Conservation (phyloP, 2,888 invertebrate genomes). For the Leptinotarsa peninsularis region DNA sequence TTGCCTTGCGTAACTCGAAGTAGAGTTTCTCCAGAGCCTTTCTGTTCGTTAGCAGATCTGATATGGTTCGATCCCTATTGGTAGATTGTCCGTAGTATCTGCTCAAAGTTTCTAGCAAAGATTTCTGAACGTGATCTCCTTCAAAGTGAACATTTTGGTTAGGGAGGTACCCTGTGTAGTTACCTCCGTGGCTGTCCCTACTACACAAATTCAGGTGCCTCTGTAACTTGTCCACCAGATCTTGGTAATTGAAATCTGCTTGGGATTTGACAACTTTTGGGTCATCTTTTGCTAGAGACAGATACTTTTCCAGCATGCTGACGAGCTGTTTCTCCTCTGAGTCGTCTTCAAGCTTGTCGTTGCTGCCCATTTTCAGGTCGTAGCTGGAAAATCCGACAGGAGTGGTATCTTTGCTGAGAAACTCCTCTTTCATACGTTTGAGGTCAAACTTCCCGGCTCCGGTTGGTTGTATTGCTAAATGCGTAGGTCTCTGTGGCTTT, state of each 20-base stretch:
- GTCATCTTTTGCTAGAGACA: conserved; percentile 68
- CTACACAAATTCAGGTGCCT: conserved; percentile 67
- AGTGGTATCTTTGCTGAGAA: conserved; percentile 70
- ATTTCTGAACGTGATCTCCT: conserved; percentile 71
- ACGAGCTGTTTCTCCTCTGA: conserved; percentile 72
- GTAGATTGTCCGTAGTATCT: conserved; percentile 76
- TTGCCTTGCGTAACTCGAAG: conserved; percentile 78
- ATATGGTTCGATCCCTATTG: conserved; percentile 77
- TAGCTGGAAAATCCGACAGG: conserved; percentile 45
- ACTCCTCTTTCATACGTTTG: conserved; percentile 76
- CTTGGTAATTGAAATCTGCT: conserved; percentile 71
- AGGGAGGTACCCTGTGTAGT: conserved; percentile 33
- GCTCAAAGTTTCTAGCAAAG: conserved; percentile 75
- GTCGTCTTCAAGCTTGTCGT: conserved; percentile 49
- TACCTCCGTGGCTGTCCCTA: conserved; percentile 39
- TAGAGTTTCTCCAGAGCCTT: conserved; percentile 79
- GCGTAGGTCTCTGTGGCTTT: conserved; percentile 65
- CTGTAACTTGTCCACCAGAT: conserved; percentile 74
- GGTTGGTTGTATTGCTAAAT: conserved; percentile 58
- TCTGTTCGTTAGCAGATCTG: conserved; percentile 79
- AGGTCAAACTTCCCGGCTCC: conserved; percentile 75
- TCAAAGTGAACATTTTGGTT: conserved; percentile 60
- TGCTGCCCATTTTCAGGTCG: conserved; percentile 36
- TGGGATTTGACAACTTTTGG: conserved; percentile 39
- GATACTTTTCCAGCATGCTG: conserved; percentile 76